Base-by-base conservation (phyloP, 37 sponge, comb jelly and placozoan genomes). In the Bolinopsis microptera region DNA sequence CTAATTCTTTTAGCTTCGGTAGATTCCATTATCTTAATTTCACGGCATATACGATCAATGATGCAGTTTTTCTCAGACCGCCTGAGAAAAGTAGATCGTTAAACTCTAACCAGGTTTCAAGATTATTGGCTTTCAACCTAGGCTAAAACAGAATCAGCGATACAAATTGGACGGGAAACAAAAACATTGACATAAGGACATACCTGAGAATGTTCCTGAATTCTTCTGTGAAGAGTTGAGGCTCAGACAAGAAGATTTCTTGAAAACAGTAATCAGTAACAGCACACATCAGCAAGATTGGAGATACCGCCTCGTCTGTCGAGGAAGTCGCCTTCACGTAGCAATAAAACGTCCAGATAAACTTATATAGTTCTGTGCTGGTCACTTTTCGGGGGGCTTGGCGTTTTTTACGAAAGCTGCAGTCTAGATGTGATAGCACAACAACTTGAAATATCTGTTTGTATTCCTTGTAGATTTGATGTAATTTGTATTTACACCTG, bases 281-380 rank as follows among this genome's bases (percentile, higher is more conserved):
- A 41, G 90, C 90, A 22, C 34, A 38, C 48, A 86, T 40, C 27
- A 86, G 30, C 40, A 41, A 27, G 30, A n/a, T 86, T 0, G 90
- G 39, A 48, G 90, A 86, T 2, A 86, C 22, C 18, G 39, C 90
- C 31, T 86, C 90, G 61, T 86, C 90, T 16, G 39, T 38, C 48
- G 90, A 86, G 90, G 39, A 86, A n/a, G 32, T 16, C 2, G 90
- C 34, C 61, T 86, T 86, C 30, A 86, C 90, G 31, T 33, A 28
- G 61, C 90, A 86, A 38, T 86, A 86, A 39, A 86, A 86, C 16
- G 90, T 86, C 90, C 90, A 86, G 40, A 86, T 39, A 38, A 86
- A 86, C 61, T 86, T 86, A 48, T 41, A 86, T 0, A 86, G 61
- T 0, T 86, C 90, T 41, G 36, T 41, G 36, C 90, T 86, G 25